phyloP scores from a whole-genome alignment of 2,113 vertebrate genomes.

The Cervus canadensis region DNA sequence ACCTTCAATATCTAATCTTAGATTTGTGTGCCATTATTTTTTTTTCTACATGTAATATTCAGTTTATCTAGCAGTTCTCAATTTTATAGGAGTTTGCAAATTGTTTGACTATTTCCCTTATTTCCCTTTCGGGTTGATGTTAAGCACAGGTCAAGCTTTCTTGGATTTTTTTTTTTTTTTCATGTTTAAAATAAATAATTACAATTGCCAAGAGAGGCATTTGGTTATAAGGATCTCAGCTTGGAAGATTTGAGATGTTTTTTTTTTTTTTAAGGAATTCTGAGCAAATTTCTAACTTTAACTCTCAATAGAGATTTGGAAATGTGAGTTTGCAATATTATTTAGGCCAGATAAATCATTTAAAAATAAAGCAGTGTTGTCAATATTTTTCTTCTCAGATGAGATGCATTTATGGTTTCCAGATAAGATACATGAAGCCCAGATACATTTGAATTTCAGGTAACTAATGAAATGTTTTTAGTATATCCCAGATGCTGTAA shows the following conservation, averaged over 20 bases:
- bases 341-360: conserved; percentile 10
- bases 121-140: neutral
- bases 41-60: neutral
- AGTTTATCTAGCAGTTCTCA: neutral
- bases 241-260: neutral
- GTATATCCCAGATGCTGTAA: neutral
- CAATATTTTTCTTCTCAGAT: conserved; percentile 1
- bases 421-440: neutral
- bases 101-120: neutral
- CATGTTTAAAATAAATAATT: neutral
- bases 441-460: neutral
- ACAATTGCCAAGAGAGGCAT: neutral
- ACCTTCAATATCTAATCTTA: neutral
- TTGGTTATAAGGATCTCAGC: neutral
- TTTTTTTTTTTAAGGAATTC: neutral
- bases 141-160: neutral
- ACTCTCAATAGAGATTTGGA: neutral
- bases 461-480: neutral
- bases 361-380: neutral
- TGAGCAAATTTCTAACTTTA: conserved; percentile 35
- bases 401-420: neutral
- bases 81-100: neutral
- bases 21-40: neutral
- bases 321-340: conserved; percentile 14
- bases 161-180: neutral